Percentiles rank a stretch among this genome's conserved stretches.
These are phyloP conservation scores for Leptatherina wallacei DNA, from an alignment of 2,797 vertebrate genomes.

Conservation along the genomic window DNA sequence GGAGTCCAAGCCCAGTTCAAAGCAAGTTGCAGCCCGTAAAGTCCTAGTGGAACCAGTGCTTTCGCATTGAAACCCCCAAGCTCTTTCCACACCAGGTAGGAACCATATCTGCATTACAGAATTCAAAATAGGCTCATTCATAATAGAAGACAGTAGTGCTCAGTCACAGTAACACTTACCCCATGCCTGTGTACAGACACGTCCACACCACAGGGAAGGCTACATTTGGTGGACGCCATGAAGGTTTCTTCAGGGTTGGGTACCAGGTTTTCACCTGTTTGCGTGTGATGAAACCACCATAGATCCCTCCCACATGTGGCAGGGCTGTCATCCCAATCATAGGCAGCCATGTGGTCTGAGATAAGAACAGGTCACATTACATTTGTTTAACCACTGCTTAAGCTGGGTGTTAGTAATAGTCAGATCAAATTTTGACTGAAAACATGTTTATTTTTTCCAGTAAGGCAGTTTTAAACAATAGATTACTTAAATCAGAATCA, in stretches of 20 bases:
- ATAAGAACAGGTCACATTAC: slow-evolving; percentile 15
- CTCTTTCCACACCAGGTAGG: slow-evolving; percentile 92
- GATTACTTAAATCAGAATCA: not conserved
- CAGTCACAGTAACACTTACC: slow-evolving; percentile 62
- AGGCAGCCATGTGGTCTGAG: slow-evolving; percentile 76
- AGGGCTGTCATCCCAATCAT: slow-evolving; percentile 82
- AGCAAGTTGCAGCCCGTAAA: slow-evolving; percentile 88
- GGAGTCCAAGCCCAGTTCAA: slow-evolving; percentile 91
- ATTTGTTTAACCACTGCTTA: not conserved
- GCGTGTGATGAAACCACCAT: slow-evolving; percentile 75
- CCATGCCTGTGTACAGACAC: slow-evolving; percentile 85
- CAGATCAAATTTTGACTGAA: not conserved
- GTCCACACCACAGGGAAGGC: slow-evolving; percentile 85
- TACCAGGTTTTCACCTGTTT: slow-evolving; percentile 84
- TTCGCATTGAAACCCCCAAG: slow-evolving; percentile 87
- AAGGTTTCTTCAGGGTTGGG: slow-evolving; percentile 80
- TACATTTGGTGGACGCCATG: slow-evolving; percentile 84
- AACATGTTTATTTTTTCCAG: too few relatives aligned
- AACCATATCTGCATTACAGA: slow-evolving; percentile 83
- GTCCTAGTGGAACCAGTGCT: slow-evolving; percentile 86
- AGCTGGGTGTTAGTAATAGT: not conserved
- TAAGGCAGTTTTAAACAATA: too few relatives aligned
- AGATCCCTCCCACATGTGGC: slow-evolving; percentile 82
- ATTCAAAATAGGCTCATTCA: not conserved
- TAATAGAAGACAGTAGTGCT: not conserved